Percentiles rank a stretch among this genome's conserved stretches.
These are phyloP conservation scores for Mactra quadrangularis DNA, from an alignment of 1,140 invertebrate species.

Conservation along the genomic window DNA sequence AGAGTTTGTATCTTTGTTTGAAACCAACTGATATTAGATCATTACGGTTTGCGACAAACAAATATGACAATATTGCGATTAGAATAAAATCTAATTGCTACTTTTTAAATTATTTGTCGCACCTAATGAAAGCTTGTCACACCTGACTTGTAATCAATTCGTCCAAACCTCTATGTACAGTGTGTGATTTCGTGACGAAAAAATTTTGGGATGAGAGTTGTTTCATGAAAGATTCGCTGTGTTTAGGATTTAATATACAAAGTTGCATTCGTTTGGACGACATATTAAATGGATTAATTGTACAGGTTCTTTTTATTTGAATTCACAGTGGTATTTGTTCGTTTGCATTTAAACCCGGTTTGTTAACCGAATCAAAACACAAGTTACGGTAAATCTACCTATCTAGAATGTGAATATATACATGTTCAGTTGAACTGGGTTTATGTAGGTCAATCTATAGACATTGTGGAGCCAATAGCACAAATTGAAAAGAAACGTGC, in stretches of 20 bases:
- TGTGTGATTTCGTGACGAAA: constrained; percentile 29
- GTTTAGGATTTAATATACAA: background rate
- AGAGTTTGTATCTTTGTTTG: background rate
- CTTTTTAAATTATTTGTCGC: background rate
- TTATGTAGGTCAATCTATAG: constrained; percentile 20
- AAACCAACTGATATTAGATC: background rate
- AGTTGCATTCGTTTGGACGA: background rate
- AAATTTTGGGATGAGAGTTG: constrained; percentile 35
- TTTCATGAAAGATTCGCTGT: constrained; percentile 23
- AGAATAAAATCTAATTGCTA: background rate
- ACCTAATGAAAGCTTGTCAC: constrained; percentile 2
- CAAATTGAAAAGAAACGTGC: constrained; percentile 11
- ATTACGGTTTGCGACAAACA: constrained; percentile 11
- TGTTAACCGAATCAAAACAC: constrained; percentile 32
- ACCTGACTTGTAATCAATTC: constrained; percentile 28
- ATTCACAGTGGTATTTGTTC: background rate
- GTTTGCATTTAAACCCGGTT: background rate
- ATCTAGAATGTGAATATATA: constrained; percentile 11
- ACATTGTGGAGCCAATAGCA: background rate
- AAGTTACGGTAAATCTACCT: constrained; percentile 25
- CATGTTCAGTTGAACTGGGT: constrained; percentile 27
- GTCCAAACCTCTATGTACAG: constrained; percentile 17
- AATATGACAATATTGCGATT: constrained; percentile 12
- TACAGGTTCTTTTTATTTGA: too few species aligned
- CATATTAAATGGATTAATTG: background rate